Percentiles rank a stretch among this genome's conserved stretches.
Conservation (phyloP, 53 echinoderm and acorn worm species). For the Mesocentrotus franciscanus region DNA sequence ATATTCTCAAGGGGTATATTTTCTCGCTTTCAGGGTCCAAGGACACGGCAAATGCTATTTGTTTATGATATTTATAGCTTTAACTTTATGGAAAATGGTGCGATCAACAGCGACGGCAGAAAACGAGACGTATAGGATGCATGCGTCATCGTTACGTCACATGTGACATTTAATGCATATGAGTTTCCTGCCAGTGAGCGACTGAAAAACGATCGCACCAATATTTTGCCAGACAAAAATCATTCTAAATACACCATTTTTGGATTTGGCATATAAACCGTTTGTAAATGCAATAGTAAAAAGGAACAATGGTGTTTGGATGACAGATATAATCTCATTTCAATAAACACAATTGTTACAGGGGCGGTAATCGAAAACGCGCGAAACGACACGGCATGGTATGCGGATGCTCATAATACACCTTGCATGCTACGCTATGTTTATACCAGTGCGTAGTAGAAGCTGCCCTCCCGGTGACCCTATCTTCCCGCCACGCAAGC, state of each 20-base stretch:
- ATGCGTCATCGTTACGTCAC: conserved; percentile 56
- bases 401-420: conserved; percentile 18
- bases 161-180: conserved; percentile 33
- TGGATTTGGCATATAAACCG: too few relatives aligned
- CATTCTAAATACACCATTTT: not conserved
- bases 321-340: too few relatives aligned
- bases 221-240: not conserved
- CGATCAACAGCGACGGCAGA: not conserved
- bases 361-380: not conserved
- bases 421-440: conserved; percentile 42
- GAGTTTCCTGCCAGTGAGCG: conserved; percentile 16
- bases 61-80: not conserved
- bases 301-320: not conserved
- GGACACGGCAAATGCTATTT: not conserved
- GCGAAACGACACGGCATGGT: conserved; percentile 29
- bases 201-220: not conserved
- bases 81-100: not conserved
- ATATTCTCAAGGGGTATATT: too few relatives aligned
- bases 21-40: not conserved
- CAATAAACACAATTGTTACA: not conserved
- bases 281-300: not conserved
- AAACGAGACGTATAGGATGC: too few relatives aligned
- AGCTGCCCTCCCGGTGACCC: conserved; percentile 1
- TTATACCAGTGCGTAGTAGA: conserved; percentile 41
- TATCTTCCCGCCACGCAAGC: conserved; percentile 26